Evolutionary conservation across 2,113 vertebrate species (phyloP).

Genomic region (Chlorodrepanis virens): DNA sequence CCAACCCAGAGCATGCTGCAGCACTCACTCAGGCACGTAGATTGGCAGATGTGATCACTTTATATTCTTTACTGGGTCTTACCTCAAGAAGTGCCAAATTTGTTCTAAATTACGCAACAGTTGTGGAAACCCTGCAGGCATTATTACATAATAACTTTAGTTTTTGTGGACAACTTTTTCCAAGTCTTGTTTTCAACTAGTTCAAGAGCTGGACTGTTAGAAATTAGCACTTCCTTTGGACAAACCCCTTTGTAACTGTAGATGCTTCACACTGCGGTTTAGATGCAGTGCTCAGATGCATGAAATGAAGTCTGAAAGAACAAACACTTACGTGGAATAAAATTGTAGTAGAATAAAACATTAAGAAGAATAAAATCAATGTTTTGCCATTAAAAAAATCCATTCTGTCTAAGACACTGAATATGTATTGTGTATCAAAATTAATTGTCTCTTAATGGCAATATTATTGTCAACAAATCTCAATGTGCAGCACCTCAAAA

Average conservation of each 20-base stretch:
- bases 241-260: neutral
- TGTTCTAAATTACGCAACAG: conserved; percentile 41
- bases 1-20: neutral
- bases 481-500: neutral
- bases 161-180: conserved; percentile 8
- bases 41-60: conserved; percentile 27
- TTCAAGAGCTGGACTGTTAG: conserved; percentile 22
- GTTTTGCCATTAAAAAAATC: neutral
- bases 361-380: neutral
- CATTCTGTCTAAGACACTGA: neutral
- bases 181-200: conserved; percentile 17
- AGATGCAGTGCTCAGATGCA: neutral
- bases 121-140: conserved; percentile 43
- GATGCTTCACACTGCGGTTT: neutral
- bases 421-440: neutral
- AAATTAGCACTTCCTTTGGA: conserved; percentile 9
- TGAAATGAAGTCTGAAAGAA: neutral
- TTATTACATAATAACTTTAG: conserved; percentile 34
- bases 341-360: neutral
- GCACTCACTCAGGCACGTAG: neutral
- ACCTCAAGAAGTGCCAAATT: conserved; percentile 40
- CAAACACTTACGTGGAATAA: neutral
- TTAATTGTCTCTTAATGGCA: neutral
- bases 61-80: conserved; percentile 25
- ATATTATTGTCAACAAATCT: neutral